These are phyloP conservation scores for Montipora foliosa DNA, from an alignment of 64 coral and sea anemone species.

Conservation along the genomic window DNA sequence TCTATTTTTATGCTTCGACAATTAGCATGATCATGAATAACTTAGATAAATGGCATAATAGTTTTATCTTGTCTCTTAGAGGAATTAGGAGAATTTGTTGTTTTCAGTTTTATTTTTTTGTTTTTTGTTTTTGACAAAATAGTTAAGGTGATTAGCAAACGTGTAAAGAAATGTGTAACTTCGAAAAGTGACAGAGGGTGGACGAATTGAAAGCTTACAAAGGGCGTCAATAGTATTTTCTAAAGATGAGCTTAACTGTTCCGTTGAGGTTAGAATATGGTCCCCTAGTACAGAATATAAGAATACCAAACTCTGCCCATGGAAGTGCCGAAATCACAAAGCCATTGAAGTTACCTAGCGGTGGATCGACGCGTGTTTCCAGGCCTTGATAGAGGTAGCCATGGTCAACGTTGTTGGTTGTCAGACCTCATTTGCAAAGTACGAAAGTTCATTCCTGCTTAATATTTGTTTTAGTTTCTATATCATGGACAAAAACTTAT, in stretches of 20 bases:
- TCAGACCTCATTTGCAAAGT: neutral
- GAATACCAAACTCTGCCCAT: no score
- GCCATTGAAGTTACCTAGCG: no score
- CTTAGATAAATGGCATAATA: neutral
- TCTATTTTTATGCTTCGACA: no score
- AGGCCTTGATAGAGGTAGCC: neutral
- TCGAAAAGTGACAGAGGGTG: no score
- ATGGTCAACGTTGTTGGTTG: neutral
- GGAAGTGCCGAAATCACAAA: no score
- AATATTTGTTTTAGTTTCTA: constrained; percentile 19
- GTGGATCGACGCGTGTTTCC: neutral
- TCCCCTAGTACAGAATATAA: no score
- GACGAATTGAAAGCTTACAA: neutral
- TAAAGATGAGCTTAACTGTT: neutral
- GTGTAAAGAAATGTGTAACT: no score
- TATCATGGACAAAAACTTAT: neutral
- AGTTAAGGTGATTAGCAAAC: neutral
- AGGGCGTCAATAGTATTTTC: neutral
- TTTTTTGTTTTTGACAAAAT: neutral
- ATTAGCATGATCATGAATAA: no score
- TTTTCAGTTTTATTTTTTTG: neutral
- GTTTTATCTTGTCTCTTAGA: neutral
- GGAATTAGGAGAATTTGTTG: neutral
- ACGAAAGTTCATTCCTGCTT: neutral
- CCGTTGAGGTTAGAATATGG: neutral